These are phyloP conservation scores for Micrastur ruficollis DNA, from an alignment of 2,797 vertebrate genomes.

Conservation along the genomic window DNA sequence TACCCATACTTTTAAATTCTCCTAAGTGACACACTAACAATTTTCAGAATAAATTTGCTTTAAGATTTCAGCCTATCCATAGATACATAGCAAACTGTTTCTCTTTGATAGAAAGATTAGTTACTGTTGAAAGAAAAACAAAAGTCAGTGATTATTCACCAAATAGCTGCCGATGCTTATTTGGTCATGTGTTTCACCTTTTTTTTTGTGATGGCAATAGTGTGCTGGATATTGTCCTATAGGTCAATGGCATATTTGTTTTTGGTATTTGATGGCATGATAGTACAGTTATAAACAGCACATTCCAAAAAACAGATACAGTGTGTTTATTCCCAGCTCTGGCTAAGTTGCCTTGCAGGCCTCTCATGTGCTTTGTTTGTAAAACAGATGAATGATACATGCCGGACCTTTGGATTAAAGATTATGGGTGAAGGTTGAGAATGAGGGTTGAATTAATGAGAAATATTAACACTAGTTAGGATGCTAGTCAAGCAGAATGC, in stretches of 20 bases:
- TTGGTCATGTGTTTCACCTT: background rate
- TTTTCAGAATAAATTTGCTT: background rate
- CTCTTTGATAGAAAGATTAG: background rate
- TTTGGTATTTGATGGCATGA: background rate
- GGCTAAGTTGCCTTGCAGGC: background rate
- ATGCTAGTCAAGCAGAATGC: background rate
- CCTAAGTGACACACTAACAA: background rate
- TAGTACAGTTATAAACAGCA: background rate
- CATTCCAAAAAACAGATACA: background rate
- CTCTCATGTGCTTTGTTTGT: background rate
- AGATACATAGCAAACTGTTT: background rate
- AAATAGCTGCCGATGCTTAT: background rate
- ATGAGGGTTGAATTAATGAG: background rate
- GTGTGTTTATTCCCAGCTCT: background rate
- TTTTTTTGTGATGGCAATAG: background rate
- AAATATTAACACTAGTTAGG: background rate
- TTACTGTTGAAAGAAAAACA: background rate
- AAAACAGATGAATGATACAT: background rate
- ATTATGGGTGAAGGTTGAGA: background rate
- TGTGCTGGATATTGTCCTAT: background rate
- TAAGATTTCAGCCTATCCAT: background rate
- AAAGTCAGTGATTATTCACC: background rate
- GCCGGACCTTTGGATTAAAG: slow-evolving; percentile 1
- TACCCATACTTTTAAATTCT: background rate
- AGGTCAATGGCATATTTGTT: background rate